Conservation (phyloP, 2,113 vertebrate genomes). For the Leucosticte australis region DNA sequence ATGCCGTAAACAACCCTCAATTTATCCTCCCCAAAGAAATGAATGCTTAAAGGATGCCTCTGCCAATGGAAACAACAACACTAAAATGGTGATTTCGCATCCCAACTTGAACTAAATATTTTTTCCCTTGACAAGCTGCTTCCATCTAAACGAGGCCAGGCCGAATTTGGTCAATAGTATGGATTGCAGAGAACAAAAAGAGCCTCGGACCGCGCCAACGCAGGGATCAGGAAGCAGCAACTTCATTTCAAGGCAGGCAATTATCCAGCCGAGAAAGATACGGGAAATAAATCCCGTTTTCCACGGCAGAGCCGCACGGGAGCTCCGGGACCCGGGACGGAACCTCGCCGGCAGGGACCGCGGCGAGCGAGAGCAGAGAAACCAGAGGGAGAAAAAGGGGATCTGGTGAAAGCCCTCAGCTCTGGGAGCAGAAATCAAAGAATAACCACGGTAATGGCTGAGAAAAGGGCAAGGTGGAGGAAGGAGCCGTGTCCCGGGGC, state of each 20-base stretch:
- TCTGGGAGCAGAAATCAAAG: neutral
- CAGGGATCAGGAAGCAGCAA: slow-evolving; percentile 68
- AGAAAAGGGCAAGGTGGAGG: neutral
- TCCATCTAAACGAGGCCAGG: slow-evolving; percentile 69
- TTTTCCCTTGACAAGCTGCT: slow-evolving; percentile 70
- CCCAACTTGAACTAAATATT: slow-evolving; percentile 71
- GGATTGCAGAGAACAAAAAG: slow-evolving; percentile 75
- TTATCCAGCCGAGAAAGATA: slow-evolving; percentile 66
- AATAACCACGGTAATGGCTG: accelerated
- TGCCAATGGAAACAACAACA: slow-evolving; percentile 53
- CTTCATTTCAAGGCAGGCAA: slow-evolving; percentile 71
- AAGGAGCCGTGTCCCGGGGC: neutral
- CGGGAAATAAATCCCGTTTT: slow-evolving; percentile 62
- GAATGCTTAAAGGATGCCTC: slow-evolving; percentile 71
- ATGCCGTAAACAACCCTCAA: slow-evolving; percentile 33
- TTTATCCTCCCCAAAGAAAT: slow-evolving; percentile 68
- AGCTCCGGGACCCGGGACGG: slow-evolving; percentile 55
- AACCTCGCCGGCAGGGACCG: slow-evolving; percentile 46
- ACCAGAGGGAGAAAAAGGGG: neutral
- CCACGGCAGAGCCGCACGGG: slow-evolving; percentile 40
- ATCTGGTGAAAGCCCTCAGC: neutral
- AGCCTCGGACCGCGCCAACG: slow-evolving; percentile 42
- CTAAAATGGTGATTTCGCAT: slow-evolving; percentile 46
- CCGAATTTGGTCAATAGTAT: slow-evolving; percentile 74
- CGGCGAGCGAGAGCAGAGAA: slow-evolving; percentile 4